Base-by-base conservation (phyloP, 2,888 invertebrate species). In the Eupithecia inturbata region DNA sequence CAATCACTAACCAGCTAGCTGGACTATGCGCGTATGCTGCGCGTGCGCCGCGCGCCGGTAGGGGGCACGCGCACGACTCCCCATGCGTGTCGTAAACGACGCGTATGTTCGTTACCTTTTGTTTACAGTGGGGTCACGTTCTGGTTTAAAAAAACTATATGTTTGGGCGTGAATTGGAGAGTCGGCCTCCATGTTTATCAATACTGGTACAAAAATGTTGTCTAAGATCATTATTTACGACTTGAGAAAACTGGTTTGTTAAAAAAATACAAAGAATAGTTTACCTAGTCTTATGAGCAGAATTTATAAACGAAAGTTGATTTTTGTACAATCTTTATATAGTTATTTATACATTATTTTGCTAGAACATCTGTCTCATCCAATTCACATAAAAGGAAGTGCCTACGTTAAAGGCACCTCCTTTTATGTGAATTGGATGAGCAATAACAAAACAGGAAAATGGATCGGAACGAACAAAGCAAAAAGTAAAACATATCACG, bases 11-110 rank as follows among this genome's bases (percentile, higher is more conserved):
- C 62, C 72, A 57, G 5, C 57, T 74, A 73, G 68, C 49, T 74
- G 72, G 68, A 66, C 19, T 68, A 60, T 63, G 90, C 91, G 88
- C 89, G 91, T 85, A 91, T 91, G 92, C 92, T 91, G 93, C 89
- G 88, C 82, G 83, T 80, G 84, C 88, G 81, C 77, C 68, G 81
- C n/a, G n/a, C n/a, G n/a, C 77, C 68, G 80, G 80, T 82, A 82
- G 81, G 87, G 84, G 82, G 83, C 87, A 87, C 84, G 88, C 86
- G 89, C 91, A 89, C 91, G 91, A 88, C 85, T 88, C 78, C 83
- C 84, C 85, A 85, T 86, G 85, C 88, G 85, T 87, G 88, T 85
- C 83, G 82, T 84, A 83, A 85, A 83, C 80, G 85, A 85, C 78
- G 82, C 80, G 80, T 79, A 84, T 83, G 83, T 82, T 82, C 26